Percentiles rank a stretch among this genome's conserved stretches.
Conservation (phyloP, 2,113 vertebrate genomes). For the Pteronura brasiliensis region DNA sequence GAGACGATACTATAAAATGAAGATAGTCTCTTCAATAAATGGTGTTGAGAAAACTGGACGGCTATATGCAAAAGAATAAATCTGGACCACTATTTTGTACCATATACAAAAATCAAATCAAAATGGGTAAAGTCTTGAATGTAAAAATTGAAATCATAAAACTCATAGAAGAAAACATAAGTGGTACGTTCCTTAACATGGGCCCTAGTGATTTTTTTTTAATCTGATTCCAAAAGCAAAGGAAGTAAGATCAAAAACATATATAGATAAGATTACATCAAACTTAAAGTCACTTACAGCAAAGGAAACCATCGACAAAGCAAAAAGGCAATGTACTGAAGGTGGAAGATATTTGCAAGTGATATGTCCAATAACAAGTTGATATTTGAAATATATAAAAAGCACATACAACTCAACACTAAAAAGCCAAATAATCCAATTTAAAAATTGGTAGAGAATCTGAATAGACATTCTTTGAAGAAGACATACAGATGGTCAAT, state of each 20-base stretch:
- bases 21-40: too few relatives aligned
- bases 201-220: not conserved
- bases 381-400: not conserved
- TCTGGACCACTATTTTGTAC: not conserved
- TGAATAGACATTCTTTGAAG: not conserved
- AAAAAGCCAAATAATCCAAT: not conserved
- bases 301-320: not conserved
- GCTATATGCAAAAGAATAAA: not conserved
- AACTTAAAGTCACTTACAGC: not conserved
- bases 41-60: not conserved
- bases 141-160: not conserved
- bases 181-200: not conserved
- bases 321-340: not conserved
- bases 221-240: not conserved
- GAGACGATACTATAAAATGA: too few relatives aligned
- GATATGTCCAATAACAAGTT: not conserved
- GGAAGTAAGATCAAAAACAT: not conserved
- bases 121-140: not conserved
- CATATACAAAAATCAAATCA: not conserved
- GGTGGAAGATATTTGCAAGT: not conserved
- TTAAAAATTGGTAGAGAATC: not conserved
- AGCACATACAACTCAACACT: not conserved
- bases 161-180: not conserved
- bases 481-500: not conserved
- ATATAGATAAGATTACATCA: not conserved